Evolutionary conservation across 2,797 vertebrate species (phyloP), one percentile per base, ranked within the genome.

Genomic region (Acanthiza pusilla): DNA sequence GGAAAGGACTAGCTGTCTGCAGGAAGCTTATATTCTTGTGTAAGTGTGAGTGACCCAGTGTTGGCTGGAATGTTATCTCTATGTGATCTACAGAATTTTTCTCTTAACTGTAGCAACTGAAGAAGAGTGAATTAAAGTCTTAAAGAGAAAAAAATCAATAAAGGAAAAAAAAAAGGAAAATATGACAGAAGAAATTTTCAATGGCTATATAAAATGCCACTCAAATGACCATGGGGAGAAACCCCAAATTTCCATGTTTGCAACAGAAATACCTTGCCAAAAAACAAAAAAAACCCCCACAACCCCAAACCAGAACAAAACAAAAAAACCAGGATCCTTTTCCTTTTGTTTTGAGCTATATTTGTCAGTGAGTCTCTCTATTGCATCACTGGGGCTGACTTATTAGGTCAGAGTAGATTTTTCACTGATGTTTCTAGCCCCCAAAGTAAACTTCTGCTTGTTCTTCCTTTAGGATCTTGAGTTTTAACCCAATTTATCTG

Each of bases 51-150:
- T 96, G 97, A 97, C 97, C 97, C 96, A 96, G 97, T 88, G 94
- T 94, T 96, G 93, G 96, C 72, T 96, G 95, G 92, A 93, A 97
- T 95, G 96, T 94, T 97, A 97, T 97, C 96, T 95, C 96, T 96
- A 96, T 97, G 92, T 97, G 97, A 97, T 96, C 96, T 96, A 77
- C 93, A 92, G 97, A 97, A 97, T 98, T 95, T 97, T 94, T 96
- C 96, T 97, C 97, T 97, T 94, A 96, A 96, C 95, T 96, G 85
- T 79, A 96, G 94, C 96, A 96, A 96, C 93, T 91, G 92, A 95
- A 96, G 96, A 97, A 97, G 89, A 97, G 95, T 95, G 96, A 98
- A 98, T 97, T 98, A 98, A 97, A 97, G 97, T 97, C 97, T 98
- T 97, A 97, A 97, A 96, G 96, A 96, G 95, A 94, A 97, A 96